Percentiles rank a stretch among this genome's conserved stretches.
Evolutionary conservation across 2,888 invertebrate species (phyloP).

Genomic region (Calliopum simillimum): DNA sequence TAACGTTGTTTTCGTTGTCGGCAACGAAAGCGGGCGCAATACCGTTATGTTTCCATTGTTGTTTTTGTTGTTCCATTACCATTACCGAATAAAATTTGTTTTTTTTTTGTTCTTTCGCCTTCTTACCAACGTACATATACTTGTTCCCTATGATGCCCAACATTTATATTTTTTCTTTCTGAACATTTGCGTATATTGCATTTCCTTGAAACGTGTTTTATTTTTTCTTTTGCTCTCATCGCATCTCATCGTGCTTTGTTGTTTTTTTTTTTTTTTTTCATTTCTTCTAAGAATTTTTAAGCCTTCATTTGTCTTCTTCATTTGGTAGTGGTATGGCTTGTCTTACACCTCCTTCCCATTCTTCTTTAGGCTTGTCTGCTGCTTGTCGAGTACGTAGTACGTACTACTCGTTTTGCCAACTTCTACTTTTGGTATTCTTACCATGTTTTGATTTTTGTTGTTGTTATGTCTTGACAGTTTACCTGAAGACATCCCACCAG

Average conservation of each 20-base stretch:
- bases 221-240: not conserved
- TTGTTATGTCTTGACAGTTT: not conserved
- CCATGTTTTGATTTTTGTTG: slow-evolving; percentile 7
- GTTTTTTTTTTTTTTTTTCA: slow-evolving; percentile 14
- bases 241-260: not conserved
- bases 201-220: not conserved
- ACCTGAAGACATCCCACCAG: slow-evolving; percentile 23
- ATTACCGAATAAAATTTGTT: slow-evolving; percentile 38
- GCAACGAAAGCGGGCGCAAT: slow-evolving; percentile 24
- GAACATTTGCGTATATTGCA: no score
- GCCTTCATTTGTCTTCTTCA: not conserved
- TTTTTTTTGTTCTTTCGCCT: not conserved
- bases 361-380: no score
- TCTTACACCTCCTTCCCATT: no score
- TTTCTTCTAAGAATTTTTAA: slow-evolving; percentile 18
- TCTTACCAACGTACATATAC: not conserved
- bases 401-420: no score
- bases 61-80: slow-evolving; percentile 18
- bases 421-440: slow-evolving; percentile 12
- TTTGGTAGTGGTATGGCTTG: no score
- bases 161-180: no score
- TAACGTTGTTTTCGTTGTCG: slow-evolving; percentile 33
- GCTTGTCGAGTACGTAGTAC: no score
- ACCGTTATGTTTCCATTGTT: slow-evolving; percentile 21
- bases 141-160: no score